Conservation (phyloP, 92 coral and sea anemone genomes). For the Phenganax stokvisi region DNA sequence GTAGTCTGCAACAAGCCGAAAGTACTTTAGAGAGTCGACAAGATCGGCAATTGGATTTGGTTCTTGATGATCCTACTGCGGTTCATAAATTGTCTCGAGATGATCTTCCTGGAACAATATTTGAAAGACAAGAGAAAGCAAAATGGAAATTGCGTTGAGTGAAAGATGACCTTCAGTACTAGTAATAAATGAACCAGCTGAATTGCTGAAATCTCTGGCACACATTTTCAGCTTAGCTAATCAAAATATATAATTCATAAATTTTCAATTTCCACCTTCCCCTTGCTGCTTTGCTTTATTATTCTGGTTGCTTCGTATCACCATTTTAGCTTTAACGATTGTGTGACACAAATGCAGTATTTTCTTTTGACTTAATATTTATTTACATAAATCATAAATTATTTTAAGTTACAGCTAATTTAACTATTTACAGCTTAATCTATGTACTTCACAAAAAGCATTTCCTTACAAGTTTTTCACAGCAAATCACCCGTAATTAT, state of each 20-base stretch:
- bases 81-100: conserved; percentile 68
- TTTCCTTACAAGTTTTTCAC: background rate
- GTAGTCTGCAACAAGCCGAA: conserved; percentile 75
- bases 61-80: conserved; percentile 63
- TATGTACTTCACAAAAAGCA: background rate
- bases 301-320: too few species aligned
- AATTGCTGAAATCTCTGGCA: too few species aligned
- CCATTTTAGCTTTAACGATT: too few species aligned
- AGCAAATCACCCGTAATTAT: background rate
- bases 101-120: conserved; percentile 73
- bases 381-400: background rate
- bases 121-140: conserved; percentile 78
- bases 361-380: background rate
- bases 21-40: conserved; percentile 93
- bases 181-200: too few species aligned
- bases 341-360: background rate
- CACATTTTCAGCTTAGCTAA: too few species aligned
- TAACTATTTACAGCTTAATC: background rate
- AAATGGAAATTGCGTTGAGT: conserved; percentile 57
- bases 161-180: background rate
- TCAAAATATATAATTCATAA: too few species aligned
- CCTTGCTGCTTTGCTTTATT: too few species aligned
- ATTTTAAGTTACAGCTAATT: background rate
- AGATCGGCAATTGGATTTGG: conserved; percentile 64
- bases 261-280: too few species aligned